Percentiles rank a stretch among this genome's conserved stretches.
Conservation (phyloP, 2,888 invertebrate species). For the Drosophila algonquin region DNA sequence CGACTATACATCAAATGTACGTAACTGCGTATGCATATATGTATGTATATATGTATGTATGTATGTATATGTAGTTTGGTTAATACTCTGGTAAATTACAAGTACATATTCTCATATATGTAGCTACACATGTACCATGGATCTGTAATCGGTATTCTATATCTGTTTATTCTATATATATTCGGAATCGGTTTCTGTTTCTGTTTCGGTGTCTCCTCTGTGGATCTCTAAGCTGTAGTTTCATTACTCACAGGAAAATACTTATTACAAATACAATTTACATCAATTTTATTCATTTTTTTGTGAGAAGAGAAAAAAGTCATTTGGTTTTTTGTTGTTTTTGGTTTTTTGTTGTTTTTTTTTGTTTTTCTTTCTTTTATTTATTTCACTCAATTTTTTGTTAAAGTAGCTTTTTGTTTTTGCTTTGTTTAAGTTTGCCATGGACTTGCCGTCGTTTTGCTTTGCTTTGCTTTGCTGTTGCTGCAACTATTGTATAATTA, state of each 20-base stretch:
- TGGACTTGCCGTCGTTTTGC: constrained; percentile 45
- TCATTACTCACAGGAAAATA: constrained; percentile 59
- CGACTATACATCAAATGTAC: constrained; percentile 42
- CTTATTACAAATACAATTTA: constrained; percentile 44
- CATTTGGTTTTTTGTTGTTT: constrained; percentile 46
- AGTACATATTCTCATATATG: constrained; percentile 28
- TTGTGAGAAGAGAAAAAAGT: constrained; percentile 67
- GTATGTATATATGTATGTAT: constrained; percentile 24
- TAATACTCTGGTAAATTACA: constrained; percentile 47
- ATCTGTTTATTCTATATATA: neutral
- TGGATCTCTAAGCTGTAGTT: constrained; percentile 26
- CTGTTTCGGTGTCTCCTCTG: constrained; percentile 21
- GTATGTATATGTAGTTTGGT: constrained; percentile 19
- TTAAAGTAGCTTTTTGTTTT: constrained; percentile 46
- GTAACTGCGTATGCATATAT: constrained; percentile 13
- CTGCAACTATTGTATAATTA: constrained; percentile 43
- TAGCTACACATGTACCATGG: constrained; percentile 27
- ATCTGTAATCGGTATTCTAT: constrained; percentile 21
- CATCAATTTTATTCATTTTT: constrained; percentile 17
- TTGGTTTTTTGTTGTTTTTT: constrained; percentile 22
- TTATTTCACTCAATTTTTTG: constrained; percentile 50
- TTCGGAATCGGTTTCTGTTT: constrained; percentile 10
- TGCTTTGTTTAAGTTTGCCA: constrained; percentile 43
- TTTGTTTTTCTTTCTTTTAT: constrained; percentile 23
- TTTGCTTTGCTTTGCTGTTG: constrained; percentile 30